Conservation (phyloP, 2,888 invertebrate species). For the Mesodorylaimus sp. region DNA sequence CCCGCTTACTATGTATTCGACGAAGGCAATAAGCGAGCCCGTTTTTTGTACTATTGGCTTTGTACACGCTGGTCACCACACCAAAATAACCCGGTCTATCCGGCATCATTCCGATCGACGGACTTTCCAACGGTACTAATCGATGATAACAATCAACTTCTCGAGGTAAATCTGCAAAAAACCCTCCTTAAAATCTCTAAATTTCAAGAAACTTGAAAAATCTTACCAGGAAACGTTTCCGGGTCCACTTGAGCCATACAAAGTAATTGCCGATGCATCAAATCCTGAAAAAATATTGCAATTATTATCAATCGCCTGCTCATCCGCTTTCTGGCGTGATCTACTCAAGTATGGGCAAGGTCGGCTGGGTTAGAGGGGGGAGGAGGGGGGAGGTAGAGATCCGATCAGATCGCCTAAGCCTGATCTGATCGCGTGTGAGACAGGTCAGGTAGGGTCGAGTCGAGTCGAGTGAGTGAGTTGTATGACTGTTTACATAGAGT, state of each 20-base stretch:
- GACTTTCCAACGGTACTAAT: constrained; percentile 59
- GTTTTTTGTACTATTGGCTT: constrained; percentile 66
- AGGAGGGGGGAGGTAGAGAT: too few species aligned
- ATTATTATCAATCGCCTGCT: not conserved
- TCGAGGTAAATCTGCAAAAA: constrained; percentile 51
- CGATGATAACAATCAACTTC: constrained; percentile 78
- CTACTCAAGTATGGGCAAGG: too few species aligned
- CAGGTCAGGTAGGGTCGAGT: too few species aligned
- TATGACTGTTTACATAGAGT: too few species aligned
- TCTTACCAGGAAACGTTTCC: constrained; percentile 40
- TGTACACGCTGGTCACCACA: constrained; percentile 64
- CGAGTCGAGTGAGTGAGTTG: too few species aligned
- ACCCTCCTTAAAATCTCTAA: constrained; percentile 11
- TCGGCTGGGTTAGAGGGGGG: too few species aligned
- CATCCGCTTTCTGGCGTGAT: too few species aligned
- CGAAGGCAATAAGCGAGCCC: constrained; percentile 67
- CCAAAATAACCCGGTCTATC: constrained; percentile 51
- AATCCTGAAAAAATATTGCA: constrained; percentile 39
- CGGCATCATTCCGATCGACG: constrained; percentile 29
- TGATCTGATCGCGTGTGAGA: too few species aligned
- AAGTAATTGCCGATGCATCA: constrained; percentile 53
- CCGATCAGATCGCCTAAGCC: too few species aligned
- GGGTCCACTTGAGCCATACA: constrained; percentile 55
- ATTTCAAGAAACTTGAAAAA: constrained; percentile 8
- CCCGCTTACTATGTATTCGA: constrained; percentile 52